These are phyloP conservation scores for Actinernus sp. DNA, from an alignment of 92 coral and sea anemone genomes.

Conservation along the genomic window DNA sequence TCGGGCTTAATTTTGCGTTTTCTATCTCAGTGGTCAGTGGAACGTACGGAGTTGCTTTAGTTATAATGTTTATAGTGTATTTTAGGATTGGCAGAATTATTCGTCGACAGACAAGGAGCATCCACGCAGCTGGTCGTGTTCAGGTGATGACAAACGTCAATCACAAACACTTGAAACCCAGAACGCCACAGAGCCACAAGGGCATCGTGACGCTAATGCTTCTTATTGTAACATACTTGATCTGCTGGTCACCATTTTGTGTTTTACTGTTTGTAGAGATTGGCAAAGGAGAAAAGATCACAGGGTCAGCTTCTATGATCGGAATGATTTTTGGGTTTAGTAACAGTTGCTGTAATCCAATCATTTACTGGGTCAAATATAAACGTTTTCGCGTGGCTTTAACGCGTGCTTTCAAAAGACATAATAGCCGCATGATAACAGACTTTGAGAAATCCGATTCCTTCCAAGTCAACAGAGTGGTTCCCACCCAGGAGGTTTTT, in stretches of 20 bases:
- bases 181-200: slow-evolving; percentile 43
- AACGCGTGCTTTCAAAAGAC: too few species aligned
- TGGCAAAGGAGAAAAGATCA: slow-evolving; percentile 57
- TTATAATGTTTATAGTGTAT: slow-evolving; percentile 70
- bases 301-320: slow-evolving; percentile 49
- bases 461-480: too few species aligned
- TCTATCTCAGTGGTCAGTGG: slow-evolving; percentile 88
- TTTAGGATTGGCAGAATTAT: slow-evolving; percentile 63
- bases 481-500: too few species aligned
- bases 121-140: background rate
- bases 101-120: slow-evolving; percentile 43
- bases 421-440: too few species aligned
- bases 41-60: slow-evolving; percentile 81
- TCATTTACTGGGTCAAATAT: slow-evolving; percentile 82
- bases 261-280: slow-evolving; percentile 76
- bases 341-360: slow-evolving; percentile 86
- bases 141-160: background rate
- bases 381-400: slow-evolving; percentile 64
- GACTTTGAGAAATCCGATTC: background rate
- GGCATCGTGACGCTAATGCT: slow-evolving; percentile 64
- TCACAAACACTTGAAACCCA: background rate
- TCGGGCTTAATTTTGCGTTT: slow-evolving; percentile 76
- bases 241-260: slow-evolving; percentile 93
- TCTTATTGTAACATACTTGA: slow-evolving; percentile 67
- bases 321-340: slow-evolving; percentile 80